Conservation (phyloP, 2,797 vertebrate species). For the Mormyrus hasselquistii region DNA sequence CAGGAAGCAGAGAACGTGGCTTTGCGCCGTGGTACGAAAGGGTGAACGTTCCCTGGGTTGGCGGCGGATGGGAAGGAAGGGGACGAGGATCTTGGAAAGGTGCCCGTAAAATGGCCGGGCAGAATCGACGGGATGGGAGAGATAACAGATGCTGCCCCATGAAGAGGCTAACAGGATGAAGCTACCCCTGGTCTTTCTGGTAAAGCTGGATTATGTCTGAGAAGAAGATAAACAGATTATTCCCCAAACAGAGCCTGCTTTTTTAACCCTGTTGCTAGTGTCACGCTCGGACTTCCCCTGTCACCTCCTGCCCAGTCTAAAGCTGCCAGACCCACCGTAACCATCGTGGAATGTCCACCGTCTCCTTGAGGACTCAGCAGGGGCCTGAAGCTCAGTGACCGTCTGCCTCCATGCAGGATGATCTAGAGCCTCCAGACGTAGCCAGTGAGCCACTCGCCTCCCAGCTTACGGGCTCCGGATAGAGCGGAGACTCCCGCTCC, state of each 20-base stretch:
- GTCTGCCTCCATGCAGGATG: background rate
- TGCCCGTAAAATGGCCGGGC: slow-evolving; percentile 28
- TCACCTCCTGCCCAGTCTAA: background rate
- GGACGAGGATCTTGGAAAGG: background rate
- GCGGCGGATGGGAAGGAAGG: background rate
- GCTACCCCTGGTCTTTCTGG: slow-evolving; percentile 59
- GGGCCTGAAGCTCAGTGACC: slow-evolving; percentile 14
- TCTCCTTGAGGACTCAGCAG: background rate
- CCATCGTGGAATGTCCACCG: slow-evolving; percentile 19
- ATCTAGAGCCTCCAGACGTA: slow-evolving; percentile 5
- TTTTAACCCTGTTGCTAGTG: slow-evolving; percentile 65
- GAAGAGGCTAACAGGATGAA: slow-evolving; percentile 87
- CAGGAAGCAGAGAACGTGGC: background rate
- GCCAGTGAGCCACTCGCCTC: background rate
- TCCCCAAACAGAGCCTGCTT: slow-evolving; percentile 68
- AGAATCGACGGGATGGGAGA: slow-evolving; percentile 17
- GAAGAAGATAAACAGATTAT: slow-evolving; percentile 87
- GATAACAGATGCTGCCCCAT: slow-evolving; percentile 70
- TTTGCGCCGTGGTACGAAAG: background rate
- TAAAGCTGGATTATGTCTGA: slow-evolving; percentile 88
- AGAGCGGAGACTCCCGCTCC: slow-evolving; percentile 31
- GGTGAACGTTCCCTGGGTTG: background rate
- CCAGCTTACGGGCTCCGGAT: slow-evolving; percentile 34
- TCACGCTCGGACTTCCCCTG: slow-evolving; percentile 33
- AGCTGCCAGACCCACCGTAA: slow-evolving; percentile 8